These are phyloP conservation scores for Stegophylla sp. DNA, from an alignment of 2,888 invertebrate species.

Conservation along the genomic window DNA sequence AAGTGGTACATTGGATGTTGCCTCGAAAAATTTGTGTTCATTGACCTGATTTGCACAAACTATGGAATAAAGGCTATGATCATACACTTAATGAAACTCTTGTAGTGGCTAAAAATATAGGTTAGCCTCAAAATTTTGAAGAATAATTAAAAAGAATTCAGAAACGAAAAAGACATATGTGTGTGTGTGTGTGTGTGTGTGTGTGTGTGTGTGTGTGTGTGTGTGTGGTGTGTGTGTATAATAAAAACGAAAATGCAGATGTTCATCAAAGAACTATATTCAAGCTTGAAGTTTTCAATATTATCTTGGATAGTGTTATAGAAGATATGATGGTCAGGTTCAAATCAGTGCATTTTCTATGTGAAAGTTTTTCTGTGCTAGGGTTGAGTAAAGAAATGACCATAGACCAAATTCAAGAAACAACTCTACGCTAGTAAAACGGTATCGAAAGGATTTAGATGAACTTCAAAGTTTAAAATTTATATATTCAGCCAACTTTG, in stretches of 20 bases:
- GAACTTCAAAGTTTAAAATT: constrained; percentile 16
- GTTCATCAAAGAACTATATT: not conserved
- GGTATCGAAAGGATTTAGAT: not conserved
- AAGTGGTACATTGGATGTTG: constrained; percentile 8
- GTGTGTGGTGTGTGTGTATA: not conserved
- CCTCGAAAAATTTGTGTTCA: constrained; percentile 1
- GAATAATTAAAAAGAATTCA: not conserved
- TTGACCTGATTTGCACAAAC: not conserved
- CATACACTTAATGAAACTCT: not conserved
- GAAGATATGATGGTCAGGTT: not conserved
- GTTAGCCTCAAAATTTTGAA: not conserved
- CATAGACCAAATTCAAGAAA: not conserved
- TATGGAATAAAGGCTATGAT: not conserved
- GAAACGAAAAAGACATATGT: not conserved
- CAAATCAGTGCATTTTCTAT: not conserved
- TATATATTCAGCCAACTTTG: not conserved
- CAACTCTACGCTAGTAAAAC: not conserved
- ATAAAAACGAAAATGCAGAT: not conserved
- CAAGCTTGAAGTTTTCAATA: not conserved
- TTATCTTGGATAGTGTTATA: not conserved
- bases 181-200: no score
- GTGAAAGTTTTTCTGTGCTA: not conserved
- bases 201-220: no score
- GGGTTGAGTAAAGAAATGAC: not conserved
- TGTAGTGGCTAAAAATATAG: constrained; percentile 14